Evolutionary conservation across 1,140 invertebrate genomes (phyloP).

Genomic region (Lepidurus apus): DNA sequence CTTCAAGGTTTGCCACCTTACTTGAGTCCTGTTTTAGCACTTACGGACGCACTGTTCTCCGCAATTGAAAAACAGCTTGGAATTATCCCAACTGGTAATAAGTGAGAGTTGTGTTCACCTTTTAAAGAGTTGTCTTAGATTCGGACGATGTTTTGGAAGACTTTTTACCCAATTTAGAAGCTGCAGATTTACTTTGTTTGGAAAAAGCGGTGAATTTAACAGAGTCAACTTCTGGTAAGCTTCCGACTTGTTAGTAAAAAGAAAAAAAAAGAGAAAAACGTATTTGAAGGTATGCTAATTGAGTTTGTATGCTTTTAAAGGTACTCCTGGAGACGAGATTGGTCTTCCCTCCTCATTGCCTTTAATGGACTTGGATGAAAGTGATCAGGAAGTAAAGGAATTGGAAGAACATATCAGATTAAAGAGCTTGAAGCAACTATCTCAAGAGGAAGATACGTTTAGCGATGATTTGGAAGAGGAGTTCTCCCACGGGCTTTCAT

Average conservation of each 20-base stretch:
- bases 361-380: constrained; percentile 1
- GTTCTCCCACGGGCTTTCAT: background rate
- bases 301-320: background rate
- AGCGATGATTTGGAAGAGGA: constrained; percentile 6
- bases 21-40: background rate
- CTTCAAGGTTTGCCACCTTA: background rate
- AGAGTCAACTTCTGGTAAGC: background rate
- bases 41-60: background rate
- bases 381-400: constrained; percentile 5
- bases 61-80: background rate
- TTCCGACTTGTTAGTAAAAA: background rate
- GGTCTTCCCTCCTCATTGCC: background rate
- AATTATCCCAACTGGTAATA: background rate
- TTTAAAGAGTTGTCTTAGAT: background rate
- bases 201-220: background rate
- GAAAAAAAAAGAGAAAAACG: background rate
- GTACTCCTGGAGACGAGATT: background rate
- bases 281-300: background rate
- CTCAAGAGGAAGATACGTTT: background rate
- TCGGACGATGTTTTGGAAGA: background rate
- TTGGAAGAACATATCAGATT: constrained; percentile 15
- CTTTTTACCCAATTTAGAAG: background rate
- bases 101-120: background rate
- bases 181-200: background rate
- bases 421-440: background rate